Percentiles rank a stretch among this genome's conserved stretches.
Evolutionary conservation across 2,113 vertebrate species (phyloP).

Genomic region (Corydoras maculifer): DNA sequence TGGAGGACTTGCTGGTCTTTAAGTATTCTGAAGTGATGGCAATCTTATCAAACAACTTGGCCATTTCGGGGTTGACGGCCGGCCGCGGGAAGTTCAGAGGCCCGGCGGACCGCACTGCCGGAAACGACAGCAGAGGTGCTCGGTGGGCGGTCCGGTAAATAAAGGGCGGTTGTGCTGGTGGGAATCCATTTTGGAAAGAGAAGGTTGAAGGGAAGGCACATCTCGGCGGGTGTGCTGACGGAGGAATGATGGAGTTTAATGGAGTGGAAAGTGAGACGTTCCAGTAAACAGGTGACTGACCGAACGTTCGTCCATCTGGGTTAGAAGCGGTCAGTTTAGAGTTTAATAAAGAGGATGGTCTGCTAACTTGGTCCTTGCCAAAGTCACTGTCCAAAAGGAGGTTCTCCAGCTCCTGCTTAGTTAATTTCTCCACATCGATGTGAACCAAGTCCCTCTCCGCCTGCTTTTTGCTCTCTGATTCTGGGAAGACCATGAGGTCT

Average conservation of each 20-base stretch:
- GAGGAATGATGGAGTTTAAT: constrained; percentile 62
- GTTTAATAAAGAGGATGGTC: constrained; percentile 63
- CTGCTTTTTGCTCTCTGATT: constrained; percentile 72
- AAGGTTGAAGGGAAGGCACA: constrained; percentile 72
- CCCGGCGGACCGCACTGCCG: constrained; percentile 64
- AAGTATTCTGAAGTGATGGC: constrained; percentile 92
- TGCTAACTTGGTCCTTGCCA: constrained; percentile 65
- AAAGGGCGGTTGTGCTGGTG: constrained; percentile 65
- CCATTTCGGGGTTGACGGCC: constrained; percentile 82
- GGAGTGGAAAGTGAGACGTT: constrained; percentile 66
- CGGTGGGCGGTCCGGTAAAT: constrained; percentile 64
- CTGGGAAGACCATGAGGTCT: constrained; percentile 95
- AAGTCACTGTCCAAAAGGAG: constrained; percentile 86
- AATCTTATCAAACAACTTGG: constrained; percentile 91
- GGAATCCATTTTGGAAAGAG: constrained; percentile 84
- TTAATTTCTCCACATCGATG: constrained; percentile 86
- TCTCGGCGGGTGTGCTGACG: constrained; percentile 52
- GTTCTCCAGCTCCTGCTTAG: constrained; percentile 85
- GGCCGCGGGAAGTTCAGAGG: constrained; percentile 71
- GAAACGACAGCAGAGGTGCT: constrained; percentile 74
- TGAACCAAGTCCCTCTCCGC: constrained; percentile 70
- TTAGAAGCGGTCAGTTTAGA: constrained; percentile 76
- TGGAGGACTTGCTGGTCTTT: constrained; percentile 78
- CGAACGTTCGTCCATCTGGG: constrained; percentile 72
- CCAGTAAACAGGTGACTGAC: constrained; percentile 73